Percentiles rank a stretch among this genome's conserved stretches.
phyloP scores from a whole-genome alignment of 1,140 invertebrate genomes.

The Sweltsa coloradensis region DNA sequence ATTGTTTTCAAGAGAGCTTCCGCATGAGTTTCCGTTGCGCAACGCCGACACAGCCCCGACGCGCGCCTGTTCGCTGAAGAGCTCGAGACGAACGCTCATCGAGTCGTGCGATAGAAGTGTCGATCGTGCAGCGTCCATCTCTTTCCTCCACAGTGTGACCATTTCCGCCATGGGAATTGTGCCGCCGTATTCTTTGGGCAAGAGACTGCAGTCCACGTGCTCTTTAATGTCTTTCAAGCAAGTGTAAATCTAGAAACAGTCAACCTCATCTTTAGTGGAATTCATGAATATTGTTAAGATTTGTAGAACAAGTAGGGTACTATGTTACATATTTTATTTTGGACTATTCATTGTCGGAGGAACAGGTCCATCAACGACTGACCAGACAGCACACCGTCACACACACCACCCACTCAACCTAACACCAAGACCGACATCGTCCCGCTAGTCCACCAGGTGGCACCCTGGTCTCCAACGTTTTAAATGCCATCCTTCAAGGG shows the following conservation, averaged over 20 bases:
- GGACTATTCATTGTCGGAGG: no score
- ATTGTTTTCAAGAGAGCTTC: conserved; percentile 40
- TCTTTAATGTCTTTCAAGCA: conserved; percentile 41
- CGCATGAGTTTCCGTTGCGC: conserved; percentile 37
- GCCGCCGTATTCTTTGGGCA: conserved; percentile 73
- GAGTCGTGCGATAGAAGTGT: conserved; percentile 43
- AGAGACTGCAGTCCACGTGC: conserved; percentile 47
- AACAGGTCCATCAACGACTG: no score
- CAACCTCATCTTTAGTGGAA: no score
- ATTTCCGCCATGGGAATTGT: conserved; percentile 68
- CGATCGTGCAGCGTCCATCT: conserved; percentile 31
- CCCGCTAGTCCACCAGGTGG: no score
- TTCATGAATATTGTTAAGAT: no score
- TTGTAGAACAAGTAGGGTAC: no score
- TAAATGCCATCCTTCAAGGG: no score
- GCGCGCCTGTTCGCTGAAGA: conserved; percentile 51
- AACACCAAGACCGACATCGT: no score
- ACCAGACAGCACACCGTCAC: no score
- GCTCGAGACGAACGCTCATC: conserved; percentile 45
- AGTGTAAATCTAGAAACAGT: conserved; percentile 40
- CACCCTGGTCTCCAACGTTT: no score
- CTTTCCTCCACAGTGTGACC: conserved; percentile 59
- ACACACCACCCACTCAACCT: no score
- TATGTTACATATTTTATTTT: no score
- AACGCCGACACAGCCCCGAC: conserved; percentile 59